Conservation (phyloP, 2,113 vertebrate species). For the Pollachius pollachius region DNA sequence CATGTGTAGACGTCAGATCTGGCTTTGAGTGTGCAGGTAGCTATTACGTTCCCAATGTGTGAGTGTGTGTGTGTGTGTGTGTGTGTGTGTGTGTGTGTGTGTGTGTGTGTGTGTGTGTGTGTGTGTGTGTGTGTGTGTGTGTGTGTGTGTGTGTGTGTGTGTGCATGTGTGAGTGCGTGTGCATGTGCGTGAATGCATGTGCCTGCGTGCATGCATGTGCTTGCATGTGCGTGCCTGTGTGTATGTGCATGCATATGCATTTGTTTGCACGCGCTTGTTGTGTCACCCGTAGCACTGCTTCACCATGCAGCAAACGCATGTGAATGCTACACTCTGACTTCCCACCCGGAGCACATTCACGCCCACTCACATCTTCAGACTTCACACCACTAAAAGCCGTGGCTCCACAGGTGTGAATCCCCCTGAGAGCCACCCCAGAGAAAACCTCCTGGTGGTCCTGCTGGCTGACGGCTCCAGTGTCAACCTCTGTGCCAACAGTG, state of each 20-base stretch:
- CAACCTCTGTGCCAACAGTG: slow-evolving; percentile 86
- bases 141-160: too few relatives aligned
- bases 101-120: too few relatives aligned
- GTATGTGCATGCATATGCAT: too few relatives aligned
- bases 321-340: too few relatives aligned
- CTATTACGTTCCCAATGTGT: neutral
- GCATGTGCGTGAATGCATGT: neutral
- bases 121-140: neutral
- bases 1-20: slow-evolving; percentile 77
- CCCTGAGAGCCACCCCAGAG: slow-evolving; percentile 81
- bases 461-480: slow-evolving; percentile 77
- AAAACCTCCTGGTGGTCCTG: slow-evolving; percentile 80
- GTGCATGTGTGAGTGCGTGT: too few relatives aligned
- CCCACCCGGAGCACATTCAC: too few relatives aligned
- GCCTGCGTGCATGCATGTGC: neutral
- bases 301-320: too few relatives aligned
- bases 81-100: neutral
- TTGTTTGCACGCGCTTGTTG: too few relatives aligned
- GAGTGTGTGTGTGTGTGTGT: neutral
- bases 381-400: neutral
- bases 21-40: slow-evolving; percentile 88
- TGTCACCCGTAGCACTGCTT: too few relatives aligned
- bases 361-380: too few relatives aligned
- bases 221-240: too few relatives aligned
- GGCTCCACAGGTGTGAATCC: slow-evolving; percentile 76